Evolutionary conservation across 2,113 vertebrate species (phyloP).

Genomic region (Struthio camelus): DNA sequence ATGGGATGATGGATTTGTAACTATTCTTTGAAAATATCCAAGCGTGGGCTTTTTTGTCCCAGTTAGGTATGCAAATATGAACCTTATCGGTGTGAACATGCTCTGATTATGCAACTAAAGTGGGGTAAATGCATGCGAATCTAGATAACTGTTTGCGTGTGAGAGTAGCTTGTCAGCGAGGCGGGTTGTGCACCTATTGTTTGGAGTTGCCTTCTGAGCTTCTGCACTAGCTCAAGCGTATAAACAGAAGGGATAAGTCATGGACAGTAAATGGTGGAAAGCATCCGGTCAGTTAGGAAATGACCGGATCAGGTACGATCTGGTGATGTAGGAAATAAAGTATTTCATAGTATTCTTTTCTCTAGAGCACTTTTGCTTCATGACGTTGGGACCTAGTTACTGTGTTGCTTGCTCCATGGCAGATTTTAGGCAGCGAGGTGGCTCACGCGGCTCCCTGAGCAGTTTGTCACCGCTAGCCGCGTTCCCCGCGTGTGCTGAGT

Average conservation of each 20-base stretch:
- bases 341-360: neutral
- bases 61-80: too few relatives aligned
- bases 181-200: fast-evolving
- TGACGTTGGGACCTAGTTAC: neutral
- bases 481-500: fast-evolving
- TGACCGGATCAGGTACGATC: neutral
- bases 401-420: neutral
- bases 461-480: neutral
- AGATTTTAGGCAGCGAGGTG: fast-evolving
- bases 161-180: fast-evolving
- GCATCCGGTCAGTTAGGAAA: neutral
- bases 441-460: neutral
- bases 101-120: neutral
- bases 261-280: fast-evolving
- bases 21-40: too few relatives aligned
- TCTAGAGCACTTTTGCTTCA: neutral
- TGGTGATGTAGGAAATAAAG: neutral
- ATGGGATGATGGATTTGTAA: neutral
- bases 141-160: neutral
- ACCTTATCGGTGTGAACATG: neutral
- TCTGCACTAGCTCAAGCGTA: neutral
- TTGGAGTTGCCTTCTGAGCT: neutral
- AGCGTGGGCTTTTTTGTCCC: too few relatives aligned
- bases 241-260: neutral
- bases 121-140: neutral